These are phyloP conservation scores for Festucalex cinctus DNA, from an alignment of 2,113 vertebrate species.

Conservation along the genomic window DNA sequence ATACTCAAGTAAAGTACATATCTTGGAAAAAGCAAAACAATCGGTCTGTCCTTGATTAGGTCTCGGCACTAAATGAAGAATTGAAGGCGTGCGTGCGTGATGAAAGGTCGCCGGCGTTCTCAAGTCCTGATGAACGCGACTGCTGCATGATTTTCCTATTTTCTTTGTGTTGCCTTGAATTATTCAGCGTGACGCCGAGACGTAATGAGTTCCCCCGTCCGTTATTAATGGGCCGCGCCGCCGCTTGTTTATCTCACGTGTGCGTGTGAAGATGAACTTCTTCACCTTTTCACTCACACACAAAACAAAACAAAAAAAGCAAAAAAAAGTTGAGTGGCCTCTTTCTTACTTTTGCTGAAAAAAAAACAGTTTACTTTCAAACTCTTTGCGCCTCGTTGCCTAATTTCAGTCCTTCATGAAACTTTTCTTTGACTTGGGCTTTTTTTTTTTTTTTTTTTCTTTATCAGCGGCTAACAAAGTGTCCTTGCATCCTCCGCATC, in stretches of 20 bases:
- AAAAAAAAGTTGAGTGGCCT: conserved; percentile 2
- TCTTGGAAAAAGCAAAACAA: too few species aligned
- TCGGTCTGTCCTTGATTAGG: too few species aligned
- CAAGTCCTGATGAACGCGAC: conserved; percentile 12
- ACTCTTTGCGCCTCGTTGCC: neutral
- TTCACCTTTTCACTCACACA: neutral
- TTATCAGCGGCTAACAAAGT: conserved; percentile 16
- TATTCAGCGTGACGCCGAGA: conserved; percentile 59
- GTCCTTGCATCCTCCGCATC: neutral
- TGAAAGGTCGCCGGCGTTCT: neutral
- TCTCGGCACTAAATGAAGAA: too few species aligned
- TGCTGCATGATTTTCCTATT: conserved; percentile 8
- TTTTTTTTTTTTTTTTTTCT: conserved; percentile 21
- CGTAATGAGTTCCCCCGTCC: conserved; percentile 58
- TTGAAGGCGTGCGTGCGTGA: neutral
- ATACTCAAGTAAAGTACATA: too few species aligned
- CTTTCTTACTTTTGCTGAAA: conserved; percentile 2
- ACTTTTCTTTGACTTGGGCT: conserved; percentile 13
- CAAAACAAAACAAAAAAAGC: too few species aligned
- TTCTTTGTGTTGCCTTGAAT: conserved; percentile 45
- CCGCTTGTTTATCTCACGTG: conserved; percentile 58
- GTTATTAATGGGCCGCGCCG: conserved; percentile 68
- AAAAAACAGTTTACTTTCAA: conserved; percentile 1
- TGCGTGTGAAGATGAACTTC: conserved; percentile 26
- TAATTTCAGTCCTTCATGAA: conserved; percentile 36